Conservation (phyloP, 2,888 invertebrate genomes). For the Drosophila yooni region DNA sequence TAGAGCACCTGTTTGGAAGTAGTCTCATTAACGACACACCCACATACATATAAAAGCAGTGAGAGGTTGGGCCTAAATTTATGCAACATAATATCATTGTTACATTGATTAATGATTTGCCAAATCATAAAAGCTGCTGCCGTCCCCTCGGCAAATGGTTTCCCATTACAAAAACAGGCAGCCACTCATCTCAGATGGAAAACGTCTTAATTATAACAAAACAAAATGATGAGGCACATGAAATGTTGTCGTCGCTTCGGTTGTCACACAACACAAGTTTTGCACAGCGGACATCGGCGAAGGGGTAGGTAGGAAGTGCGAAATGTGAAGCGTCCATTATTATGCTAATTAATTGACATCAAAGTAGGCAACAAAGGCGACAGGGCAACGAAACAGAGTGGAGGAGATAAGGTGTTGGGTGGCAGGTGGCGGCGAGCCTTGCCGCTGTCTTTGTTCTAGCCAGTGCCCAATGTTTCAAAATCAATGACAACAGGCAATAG, state of each 20-base stretch:
- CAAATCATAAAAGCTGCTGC: constrained; percentile 71
- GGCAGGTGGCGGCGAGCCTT: constrained; percentile 23
- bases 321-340: constrained; percentile 80
- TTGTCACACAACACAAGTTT: constrained; percentile 53
- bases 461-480: constrained; percentile 60
- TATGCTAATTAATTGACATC: constrained; percentile 82
- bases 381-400: background rate
- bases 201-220: constrained; percentile 76
- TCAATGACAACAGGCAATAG: constrained; percentile 72
- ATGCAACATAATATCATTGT: constrained; percentile 81
- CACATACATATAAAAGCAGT: constrained; percentile 2
- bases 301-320: constrained; percentile 41
- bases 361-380: constrained; percentile 51
- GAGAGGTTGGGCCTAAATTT: constrained; percentile 47
- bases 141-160: constrained; percentile 48
- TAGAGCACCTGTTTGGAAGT: constrained; percentile 63
- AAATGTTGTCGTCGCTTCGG: constrained; percentile 67
- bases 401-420: background rate
- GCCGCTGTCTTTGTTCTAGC: constrained; percentile 40
- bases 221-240: constrained; percentile 67
- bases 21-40: constrained; percentile 67
- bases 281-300: background rate
- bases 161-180: constrained; percentile 72
- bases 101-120: constrained; percentile 80
- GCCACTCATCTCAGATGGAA: constrained; percentile 56